These are phyloP conservation scores for Alcedo quadribrachys DNA, from an alignment of 2,797 vertebrate genomes.

Conservation along the genomic window DNA sequence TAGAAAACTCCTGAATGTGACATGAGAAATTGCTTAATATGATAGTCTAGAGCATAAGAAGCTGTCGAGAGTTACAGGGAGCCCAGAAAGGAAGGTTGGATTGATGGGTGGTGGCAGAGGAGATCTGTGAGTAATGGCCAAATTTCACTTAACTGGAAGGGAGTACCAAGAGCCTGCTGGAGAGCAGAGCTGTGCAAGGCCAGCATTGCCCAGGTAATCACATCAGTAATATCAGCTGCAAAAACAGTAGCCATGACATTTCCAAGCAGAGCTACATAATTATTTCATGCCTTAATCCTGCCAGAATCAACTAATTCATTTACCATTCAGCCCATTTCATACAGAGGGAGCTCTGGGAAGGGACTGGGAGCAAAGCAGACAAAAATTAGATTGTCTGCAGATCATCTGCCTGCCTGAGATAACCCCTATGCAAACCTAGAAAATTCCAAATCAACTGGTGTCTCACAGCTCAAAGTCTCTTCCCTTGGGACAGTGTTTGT, in stretches of 20 bases:
- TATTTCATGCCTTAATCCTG: background rate
- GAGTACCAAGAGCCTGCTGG: background rate
- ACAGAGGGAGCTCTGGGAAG: background rate
- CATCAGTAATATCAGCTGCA: background rate
- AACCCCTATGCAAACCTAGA: background rate
- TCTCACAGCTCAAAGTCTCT: background rate
- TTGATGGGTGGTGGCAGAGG: background rate
- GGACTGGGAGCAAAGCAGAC: background rate
- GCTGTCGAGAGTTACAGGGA: fast-evolving
- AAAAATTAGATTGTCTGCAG: background rate
- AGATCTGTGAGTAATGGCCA: background rate
- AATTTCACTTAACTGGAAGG: background rate
- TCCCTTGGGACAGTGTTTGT: background rate
- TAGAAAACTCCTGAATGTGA: background rate
- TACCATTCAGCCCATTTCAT: background rate
- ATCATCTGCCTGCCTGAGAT: background rate
- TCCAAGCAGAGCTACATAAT: background rate
- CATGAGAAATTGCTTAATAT: fast-evolving
- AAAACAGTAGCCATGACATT: background rate
- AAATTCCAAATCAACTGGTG: background rate
- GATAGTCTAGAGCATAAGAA: background rate
- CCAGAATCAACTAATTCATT: background rate
- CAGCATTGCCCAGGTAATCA: background rate
- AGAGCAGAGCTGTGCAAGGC: background rate
- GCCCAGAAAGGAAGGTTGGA: background rate